These are phyloP conservation scores for Garra rufa DNA, from an alignment of 2,113 vertebrate species.

Conservation along the genomic window DNA sequence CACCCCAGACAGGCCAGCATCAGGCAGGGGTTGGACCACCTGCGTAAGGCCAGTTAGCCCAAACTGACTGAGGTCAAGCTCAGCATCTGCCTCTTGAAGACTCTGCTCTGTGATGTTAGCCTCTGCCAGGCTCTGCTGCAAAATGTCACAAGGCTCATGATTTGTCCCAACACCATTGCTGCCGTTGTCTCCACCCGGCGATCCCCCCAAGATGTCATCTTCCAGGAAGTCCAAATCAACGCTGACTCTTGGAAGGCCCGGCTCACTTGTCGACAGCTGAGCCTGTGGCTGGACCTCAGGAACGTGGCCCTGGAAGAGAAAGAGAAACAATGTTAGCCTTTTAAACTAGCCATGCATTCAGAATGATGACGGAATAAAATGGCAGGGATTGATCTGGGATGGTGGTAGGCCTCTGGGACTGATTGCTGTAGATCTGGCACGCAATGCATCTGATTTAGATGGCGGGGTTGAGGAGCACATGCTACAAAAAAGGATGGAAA, in stretches of 20 bases:
- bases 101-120: conserved; percentile 98
- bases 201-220: conserved; percentile 92
- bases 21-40: conserved; percentile 86
- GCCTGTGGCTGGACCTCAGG: conserved; percentile 84
- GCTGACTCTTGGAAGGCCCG: conserved; percentile 81
- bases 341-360: not conserved
- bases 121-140: conserved; percentile 96
- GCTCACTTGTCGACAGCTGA: conserved; percentile 82
- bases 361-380: not conserved
- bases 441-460: conserved; percentile 55
- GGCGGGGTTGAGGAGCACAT: conserved; percentile 63
- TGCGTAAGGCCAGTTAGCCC: conserved; percentile 88
- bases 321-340: not conserved
- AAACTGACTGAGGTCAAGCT: conserved; percentile 92
- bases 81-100: conserved; percentile 88
- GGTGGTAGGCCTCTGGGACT: conserved; percentile 1
- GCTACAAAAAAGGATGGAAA: conserved; percentile 66
- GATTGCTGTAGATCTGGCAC: not conserved
- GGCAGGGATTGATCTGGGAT: conserved; percentile 28
- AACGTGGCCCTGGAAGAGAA: conserved; percentile 81
- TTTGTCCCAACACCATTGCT: conserved; percentile 78
- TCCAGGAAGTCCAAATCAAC: conserved; percentile 97
- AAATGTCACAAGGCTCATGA: conserved; percentile 93
- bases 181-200: conserved; percentile 73
- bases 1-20: conserved; percentile 76